Base-by-base conservation (phyloP, 2,797 vertebrate genomes). In the Falco novaeseelandiae region DNA sequence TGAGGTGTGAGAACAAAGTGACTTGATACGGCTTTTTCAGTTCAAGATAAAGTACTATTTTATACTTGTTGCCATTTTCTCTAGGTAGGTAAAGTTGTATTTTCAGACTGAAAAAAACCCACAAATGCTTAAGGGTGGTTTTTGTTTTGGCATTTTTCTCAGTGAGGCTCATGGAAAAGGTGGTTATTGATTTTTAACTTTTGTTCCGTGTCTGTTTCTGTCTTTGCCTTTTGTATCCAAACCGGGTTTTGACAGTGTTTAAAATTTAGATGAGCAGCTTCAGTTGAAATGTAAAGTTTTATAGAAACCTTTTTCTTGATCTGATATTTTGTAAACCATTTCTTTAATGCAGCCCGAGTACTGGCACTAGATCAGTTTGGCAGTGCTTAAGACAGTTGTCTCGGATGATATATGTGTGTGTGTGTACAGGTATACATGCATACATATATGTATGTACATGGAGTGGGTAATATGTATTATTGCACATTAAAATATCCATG, bases 21-120 rank as follows among this genome's bases (percentile, higher is more conserved):
- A 2, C 12, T 27, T 4, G 25, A 14, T 27, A 9, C 8, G 12
- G 6, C 2, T 1, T 40, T 26, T 15, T 36, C n/a, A 9, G 25
- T 18, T n/a, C 6, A 12, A 10, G 65, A 4, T 13, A 9, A n/a
- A 58, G 30, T 5, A 1, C 32, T 8, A 0, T 11, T 66, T 46
- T 12, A 1, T 12, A 16, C 54, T 18, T 1, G 29, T 72, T 14
- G 36, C 63, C 22, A 0, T 14, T 26, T 48, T 49, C 78, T 15
- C 18, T 0, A 2, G n/a, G 42, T 1, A 2, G 81, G 79, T 23
- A 20, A 27, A 42, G 84, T 49, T 20, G 14, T 6, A 22, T 16
- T 55, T 48, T n/a, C 48, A 12, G 61, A 4, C 48, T 20, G 20
- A 9, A n/a, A 36, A 44, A 38, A 36, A 19, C 18, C 29, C 42